phyloP scores from a whole-genome alignment of 2,888 invertebrate species.

The Caenorhabditis sp. region DNA sequence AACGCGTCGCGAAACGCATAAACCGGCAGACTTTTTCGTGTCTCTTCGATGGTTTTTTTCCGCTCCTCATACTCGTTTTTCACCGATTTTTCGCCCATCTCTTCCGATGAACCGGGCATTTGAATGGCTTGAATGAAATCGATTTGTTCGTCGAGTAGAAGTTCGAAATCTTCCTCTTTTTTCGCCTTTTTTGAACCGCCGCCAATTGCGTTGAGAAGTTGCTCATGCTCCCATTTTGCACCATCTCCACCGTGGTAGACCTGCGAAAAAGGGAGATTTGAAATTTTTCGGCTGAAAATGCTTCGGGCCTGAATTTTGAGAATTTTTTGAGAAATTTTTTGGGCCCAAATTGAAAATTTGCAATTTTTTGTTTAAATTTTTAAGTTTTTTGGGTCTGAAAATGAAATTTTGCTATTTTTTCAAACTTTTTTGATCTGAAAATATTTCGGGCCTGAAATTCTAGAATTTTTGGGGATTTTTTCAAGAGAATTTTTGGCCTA shows the following conservation, averaged over 20 bases:
- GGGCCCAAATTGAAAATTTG: no score
- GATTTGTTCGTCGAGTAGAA: slow-evolving; percentile 90
- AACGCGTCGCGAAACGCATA: slow-evolving; percentile 89
- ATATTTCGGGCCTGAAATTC: no score
- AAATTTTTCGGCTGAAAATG: no score
- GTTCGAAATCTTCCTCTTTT: slow-evolving; percentile 82
- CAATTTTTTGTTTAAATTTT: no score
- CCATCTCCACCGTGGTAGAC: slow-evolving; percentile 33
- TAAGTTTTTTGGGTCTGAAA: no score
- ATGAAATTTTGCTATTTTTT: no score
- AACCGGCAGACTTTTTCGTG: slow-evolving; percentile 89
- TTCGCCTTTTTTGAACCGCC: slow-evolving; percentile 50
- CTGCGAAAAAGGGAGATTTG: background rate
- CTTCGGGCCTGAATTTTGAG: no score
- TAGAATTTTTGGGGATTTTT: no score
- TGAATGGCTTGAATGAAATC: slow-evolving; percentile 85
- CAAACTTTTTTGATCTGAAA: no score
- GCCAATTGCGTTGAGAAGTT: slow-evolving; percentile 38
- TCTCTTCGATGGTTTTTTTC: slow-evolving; percentile 82
- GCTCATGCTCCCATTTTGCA: slow-evolving; percentile 52
- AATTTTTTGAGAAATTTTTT: no score
- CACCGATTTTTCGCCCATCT: slow-evolving; percentile 47
- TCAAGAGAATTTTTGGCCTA: no score
- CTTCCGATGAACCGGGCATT: slow-evolving; percentile 73
- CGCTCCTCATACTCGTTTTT: slow-evolving; percentile 54